These are phyloP conservation scores for Oreochromis aureus DNA, from an alignment of 2,113 vertebrate species.

Conservation along the genomic window DNA sequence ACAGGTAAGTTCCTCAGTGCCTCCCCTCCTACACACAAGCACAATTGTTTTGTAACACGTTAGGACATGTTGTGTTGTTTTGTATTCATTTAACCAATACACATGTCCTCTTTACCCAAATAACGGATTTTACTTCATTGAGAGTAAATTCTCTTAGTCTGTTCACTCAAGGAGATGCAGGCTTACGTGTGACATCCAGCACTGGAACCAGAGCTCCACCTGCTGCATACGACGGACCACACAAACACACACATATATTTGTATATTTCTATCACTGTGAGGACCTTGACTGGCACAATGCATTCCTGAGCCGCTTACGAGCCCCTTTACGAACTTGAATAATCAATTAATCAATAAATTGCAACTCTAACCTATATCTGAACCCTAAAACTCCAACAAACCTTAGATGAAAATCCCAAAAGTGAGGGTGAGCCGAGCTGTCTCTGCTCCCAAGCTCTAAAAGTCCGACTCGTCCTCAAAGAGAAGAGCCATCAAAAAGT, in stretches of 20 bases:
- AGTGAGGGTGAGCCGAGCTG: neutral
- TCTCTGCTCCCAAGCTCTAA: neutral
- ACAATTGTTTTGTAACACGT: neutral
- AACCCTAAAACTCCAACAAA: neutral
- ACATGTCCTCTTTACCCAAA: neutral
- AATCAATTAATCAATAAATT: neutral
- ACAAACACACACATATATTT: neutral
- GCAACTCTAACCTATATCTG: neutral
- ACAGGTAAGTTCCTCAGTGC: neutral
- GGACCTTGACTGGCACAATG: neutral
- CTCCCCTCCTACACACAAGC: neutral
- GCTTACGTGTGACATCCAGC: neutral
- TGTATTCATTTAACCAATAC: neutral
- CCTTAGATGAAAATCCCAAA: neutral
- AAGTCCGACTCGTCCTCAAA: neutral
- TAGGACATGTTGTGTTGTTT: neutral
- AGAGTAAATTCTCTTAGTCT: neutral
- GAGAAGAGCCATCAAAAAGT: neutral
- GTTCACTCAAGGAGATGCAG: neutral
- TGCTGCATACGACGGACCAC: conserved; percentile 44
- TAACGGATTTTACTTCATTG: neutral
- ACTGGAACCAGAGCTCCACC: conserved; percentile 67
- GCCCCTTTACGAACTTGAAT: neutral
- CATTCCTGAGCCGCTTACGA: neutral
- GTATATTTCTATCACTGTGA: neutral